Conservation (phyloP, 2,888 invertebrate species). For the Ophraella communa region DNA sequence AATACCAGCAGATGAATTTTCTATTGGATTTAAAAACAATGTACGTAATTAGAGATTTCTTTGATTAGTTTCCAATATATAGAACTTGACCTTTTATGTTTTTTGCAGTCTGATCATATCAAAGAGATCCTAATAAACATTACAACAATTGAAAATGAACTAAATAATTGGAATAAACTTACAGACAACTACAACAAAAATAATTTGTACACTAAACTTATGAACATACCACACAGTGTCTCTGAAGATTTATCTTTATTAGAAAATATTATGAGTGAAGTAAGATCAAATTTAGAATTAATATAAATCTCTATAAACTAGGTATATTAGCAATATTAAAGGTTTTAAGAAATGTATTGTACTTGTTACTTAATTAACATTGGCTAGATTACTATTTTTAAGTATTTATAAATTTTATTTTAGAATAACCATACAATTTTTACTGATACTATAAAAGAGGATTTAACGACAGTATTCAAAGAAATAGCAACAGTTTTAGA, state of each 20-base stretch:
- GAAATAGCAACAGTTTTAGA: constrained; percentile 16
- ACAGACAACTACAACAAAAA: constrained; percentile 10
- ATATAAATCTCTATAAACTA: too few species aligned
- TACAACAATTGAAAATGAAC: constrained; percentile 10
- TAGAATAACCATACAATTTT: constrained; percentile 12
- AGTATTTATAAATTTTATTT: too few species aligned
- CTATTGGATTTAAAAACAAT: neutral
- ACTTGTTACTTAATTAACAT: too few species aligned
- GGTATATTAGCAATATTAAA: too few species aligned
- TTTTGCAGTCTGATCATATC: constrained; percentile 3
- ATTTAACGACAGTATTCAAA: constrained; percentile 22
- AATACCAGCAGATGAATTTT: neutral
- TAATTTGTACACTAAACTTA: constrained; percentile 18
- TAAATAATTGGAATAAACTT: constrained; percentile 10
- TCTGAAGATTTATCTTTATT: constrained; percentile 23
- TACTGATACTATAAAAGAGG: constrained; percentile 12
- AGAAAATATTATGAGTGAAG: constrained; percentile 23
- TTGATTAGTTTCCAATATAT: too few species aligned
- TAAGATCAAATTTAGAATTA: constrained; percentile 15
- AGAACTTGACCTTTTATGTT: too few species aligned
- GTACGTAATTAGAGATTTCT: neutral
- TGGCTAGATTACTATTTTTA: too few species aligned
- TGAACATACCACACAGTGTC: constrained; percentile 28
- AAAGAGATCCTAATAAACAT: neutral
- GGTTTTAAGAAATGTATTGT: too few species aligned